phyloP scores from a whole-genome alignment of 2,113 vertebrate species.

The Pseudonaja textilis region DNA sequence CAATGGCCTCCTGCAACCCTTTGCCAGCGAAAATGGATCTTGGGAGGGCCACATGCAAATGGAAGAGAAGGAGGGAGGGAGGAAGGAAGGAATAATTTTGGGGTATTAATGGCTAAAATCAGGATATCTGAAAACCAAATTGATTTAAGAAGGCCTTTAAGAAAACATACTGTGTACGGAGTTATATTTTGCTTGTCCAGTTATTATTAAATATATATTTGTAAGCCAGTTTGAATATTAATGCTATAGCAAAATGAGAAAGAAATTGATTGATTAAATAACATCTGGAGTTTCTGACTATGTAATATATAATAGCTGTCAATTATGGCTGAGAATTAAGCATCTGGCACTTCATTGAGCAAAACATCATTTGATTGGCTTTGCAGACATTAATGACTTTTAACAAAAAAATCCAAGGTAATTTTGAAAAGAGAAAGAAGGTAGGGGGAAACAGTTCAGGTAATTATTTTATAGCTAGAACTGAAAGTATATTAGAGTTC shows the following conservation, averaged over 20 bases:
- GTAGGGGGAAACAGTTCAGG: constrained; percentile 37
- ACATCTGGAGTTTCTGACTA: not conserved
- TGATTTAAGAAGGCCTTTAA: not conserved
- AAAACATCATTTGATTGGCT: constrained; percentile 41
- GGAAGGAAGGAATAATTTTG: not conserved
- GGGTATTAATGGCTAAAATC: not conserved
- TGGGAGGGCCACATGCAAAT: not conserved
- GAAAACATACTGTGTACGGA: not conserved
- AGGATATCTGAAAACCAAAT: not conserved
- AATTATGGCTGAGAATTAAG: constrained; percentile 54
- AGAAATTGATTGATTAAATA: not conserved
- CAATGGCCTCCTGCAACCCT: no score
- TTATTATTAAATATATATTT: not conserved
- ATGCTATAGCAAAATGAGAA: not conserved
- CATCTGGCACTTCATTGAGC: constrained; percentile 29
- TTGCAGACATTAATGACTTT: constrained; percentile 50
- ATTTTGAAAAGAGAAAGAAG: constrained; percentile 55
- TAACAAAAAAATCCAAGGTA: constrained; percentile 58
- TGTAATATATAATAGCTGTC: constrained; percentile 21
- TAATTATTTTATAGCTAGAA: constrained; percentile 44
- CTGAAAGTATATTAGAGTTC: constrained; percentile 58
- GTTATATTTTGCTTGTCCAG: not conserved
- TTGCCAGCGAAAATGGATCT: not conserved
- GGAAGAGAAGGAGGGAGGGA: not conserved
- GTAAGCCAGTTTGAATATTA: not conserved